These are phyloP conservation scores for Odontocerum albicorne DNA, from an alignment of 2,888 invertebrate species.

Conservation along the genomic window DNA sequence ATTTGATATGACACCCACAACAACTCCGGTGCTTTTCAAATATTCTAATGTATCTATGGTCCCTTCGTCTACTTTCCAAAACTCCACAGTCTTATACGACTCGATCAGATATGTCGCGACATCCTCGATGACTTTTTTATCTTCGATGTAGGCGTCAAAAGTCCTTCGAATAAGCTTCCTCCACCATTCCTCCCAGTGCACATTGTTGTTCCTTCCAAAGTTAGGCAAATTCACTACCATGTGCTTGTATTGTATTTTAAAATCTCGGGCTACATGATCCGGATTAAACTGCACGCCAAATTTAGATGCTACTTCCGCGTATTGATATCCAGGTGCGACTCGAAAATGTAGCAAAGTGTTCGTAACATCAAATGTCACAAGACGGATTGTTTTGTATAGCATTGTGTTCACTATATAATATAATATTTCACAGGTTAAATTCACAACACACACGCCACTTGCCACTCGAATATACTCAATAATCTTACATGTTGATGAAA, in stretches of 20 bases:
- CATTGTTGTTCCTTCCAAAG: constrained; percentile 69
- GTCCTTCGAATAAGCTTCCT: constrained; percentile 64
- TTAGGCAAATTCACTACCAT: constrained; percentile 75
- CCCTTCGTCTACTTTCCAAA: constrained; percentile 74
- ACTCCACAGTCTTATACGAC: constrained; percentile 68
- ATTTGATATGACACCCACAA: constrained; percentile 82
- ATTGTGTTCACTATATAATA: no score
- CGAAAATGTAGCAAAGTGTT: constrained; percentile 79
- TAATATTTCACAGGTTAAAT: no score
- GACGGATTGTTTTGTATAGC: constrained; percentile 54
- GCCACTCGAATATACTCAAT: no score
- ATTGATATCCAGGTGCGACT: constrained; percentile 71
- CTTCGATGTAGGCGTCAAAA: constrained; percentile 58
- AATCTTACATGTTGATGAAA: no score
- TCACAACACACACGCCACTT: no score
- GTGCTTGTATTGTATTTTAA: constrained; percentile 64
- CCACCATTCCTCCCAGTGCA: constrained; percentile 87
- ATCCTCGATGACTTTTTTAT: constrained; percentile 40
- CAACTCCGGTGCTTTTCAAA: constrained; percentile 51
- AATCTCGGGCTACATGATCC: constrained; percentile 58
- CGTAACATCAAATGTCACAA: constrained; percentile 88
- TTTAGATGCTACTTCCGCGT: constrained; percentile 67
- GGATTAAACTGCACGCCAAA: constrained; percentile 55
- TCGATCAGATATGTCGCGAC: constrained; percentile 66
- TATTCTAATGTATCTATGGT: constrained; percentile 64